Evolutionary conservation across 1,140 invertebrate species (phyloP), one percentile per base, ranked within the genome.

Genomic region (Notospermus geniculatus): DNA sequence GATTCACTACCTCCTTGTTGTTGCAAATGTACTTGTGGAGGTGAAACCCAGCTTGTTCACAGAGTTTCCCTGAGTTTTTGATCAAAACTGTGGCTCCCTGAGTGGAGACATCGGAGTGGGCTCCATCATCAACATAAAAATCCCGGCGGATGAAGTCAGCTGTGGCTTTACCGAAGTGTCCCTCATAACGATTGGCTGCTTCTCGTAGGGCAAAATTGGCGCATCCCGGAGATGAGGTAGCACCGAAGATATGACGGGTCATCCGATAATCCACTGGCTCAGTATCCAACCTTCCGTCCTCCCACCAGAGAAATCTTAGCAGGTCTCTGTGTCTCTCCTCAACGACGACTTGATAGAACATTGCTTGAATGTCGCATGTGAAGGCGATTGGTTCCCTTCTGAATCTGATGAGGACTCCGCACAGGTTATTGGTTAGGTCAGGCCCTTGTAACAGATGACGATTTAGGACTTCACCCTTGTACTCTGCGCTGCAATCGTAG

Each of bases 401-500:
- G 55, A 72, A 72, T 19, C 59, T 46, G 0, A 65, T 32, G n/a
- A 74, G 63, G 4, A 72, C 65, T 23, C 63, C 71, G 17, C 70
- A 30, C 13, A 74, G 54, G 45, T 19, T 54, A 54, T 56, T 73
- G 64, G 83, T 80, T 0, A 84, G 56, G 57, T 74, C 74, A 9
- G 83, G 80, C 13, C 76, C 74, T 11, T 62, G 28, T 1, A 70
- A 45, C 17, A 77, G 46, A 7, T 54, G 22, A 15, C 69, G 46
- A 55, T 78, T 77, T 1, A 78, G 53, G 5, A 69, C 74, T 25
- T 46, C 60, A 25, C 70, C 70, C 23, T 61, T 17, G 45, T 57
- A 68, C 32, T 56, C 59, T 22, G 63, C 62, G 28, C 52, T 53
- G 50, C 60, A 69, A 52, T 71, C 70, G 54, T 65, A 71, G n/a